Percentiles rank a stretch among this genome's conserved stretches.
These are phyloP conservation scores for Archips xylosteana DNA, from an alignment of 2,888 invertebrate genomes.

Conservation along the genomic window DNA sequence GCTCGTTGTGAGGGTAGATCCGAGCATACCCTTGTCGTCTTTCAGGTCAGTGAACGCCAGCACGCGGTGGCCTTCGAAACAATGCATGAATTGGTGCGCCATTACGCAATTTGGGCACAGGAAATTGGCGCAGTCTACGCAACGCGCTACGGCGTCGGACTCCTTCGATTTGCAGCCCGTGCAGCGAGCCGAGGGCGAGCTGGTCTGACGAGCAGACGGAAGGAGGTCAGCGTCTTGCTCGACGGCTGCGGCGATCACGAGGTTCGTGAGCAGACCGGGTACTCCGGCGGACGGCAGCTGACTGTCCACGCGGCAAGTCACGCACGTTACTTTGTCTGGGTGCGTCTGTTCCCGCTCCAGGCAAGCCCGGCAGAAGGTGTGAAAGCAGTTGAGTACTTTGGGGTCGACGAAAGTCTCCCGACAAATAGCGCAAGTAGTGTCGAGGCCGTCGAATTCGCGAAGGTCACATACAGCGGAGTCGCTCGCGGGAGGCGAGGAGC, in stretches of 20 bases:
- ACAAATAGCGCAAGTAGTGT: conserved; percentile 89
- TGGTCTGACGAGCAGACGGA: conserved; percentile 76
- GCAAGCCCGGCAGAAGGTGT: conserved; percentile 94
- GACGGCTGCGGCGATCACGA: conserved; percentile 83
- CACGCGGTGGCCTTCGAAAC: conserved; percentile 98
- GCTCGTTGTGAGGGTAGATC: conserved; percentile 82
- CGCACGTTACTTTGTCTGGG: conserved; percentile 91
- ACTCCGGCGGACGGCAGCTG: conserved; percentile 85
- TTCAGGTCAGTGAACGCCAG: conserved; percentile 89
- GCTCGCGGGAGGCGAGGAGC: conserved; percentile 94
- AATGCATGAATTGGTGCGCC: conserved; percentile 99
- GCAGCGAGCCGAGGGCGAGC: conserved; percentile 88
- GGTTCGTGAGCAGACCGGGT: conserved; percentile 89
- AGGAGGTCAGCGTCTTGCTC: conserved; percentile 84
- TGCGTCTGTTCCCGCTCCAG: conserved; percentile 90
- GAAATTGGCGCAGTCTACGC: conserved; percentile 98
- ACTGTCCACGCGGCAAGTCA: conserved; percentile 87
- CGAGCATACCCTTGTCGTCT: conserved; percentile 85
- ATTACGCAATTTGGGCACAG: conserved; percentile 99
- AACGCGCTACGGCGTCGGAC: conserved; percentile 97
- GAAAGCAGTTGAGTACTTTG: conserved; percentile 92
- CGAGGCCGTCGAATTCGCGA: conserved; percentile 87
- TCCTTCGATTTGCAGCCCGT: conserved; percentile 98
- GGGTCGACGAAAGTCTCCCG: conserved; percentile 91
- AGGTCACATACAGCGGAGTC: conserved; percentile 93